Evolutionary conservation across 2,113 vertebrate species (phyloP).

Genomic region (Poicephalus gulielmi): DNA sequence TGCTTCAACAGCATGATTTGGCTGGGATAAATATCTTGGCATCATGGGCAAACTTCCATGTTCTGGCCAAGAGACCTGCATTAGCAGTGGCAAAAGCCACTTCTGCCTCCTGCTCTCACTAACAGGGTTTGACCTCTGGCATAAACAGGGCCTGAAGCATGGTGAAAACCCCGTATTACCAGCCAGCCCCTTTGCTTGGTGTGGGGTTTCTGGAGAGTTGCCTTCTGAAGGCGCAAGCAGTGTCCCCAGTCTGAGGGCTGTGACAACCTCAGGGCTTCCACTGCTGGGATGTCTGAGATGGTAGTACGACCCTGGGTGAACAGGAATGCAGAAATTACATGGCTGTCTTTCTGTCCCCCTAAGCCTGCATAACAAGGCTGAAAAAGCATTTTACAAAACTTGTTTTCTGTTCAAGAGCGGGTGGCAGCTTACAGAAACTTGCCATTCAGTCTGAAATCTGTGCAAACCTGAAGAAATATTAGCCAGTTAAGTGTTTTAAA

Average conservation of each 20-base stretch:
- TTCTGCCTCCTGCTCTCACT: background rate
- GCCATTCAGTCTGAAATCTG: background rate
- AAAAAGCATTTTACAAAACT: background rate
- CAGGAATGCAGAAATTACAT: accelerated
- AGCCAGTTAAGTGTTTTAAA: slow-evolving; percentile 33
- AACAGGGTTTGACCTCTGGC: accelerated
- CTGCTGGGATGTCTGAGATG: background rate
- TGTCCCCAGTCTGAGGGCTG: accelerated
- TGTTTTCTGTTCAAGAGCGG: background rate
- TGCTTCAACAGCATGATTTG: accelerated
- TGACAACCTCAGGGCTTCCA: background rate
- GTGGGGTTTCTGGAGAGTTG: background rate
- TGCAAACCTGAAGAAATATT: slow-evolving; percentile 25
- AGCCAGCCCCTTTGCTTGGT: background rate
- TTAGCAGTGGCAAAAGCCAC: background rate
- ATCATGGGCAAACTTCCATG: accelerated
- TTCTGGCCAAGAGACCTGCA: accelerated
- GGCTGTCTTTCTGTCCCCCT: background rate
- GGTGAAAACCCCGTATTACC: accelerated
- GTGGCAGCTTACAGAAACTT: background rate
- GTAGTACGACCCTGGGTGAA: background rate
- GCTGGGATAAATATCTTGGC: accelerated
- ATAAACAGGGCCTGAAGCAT: accelerated
- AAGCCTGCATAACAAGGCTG: background rate
- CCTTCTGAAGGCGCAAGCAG: background rate